These are phyloP conservation scores for Mormyrus lacerda DNA, from an alignment of 2,113 vertebrate species.

Conservation along the genomic window DNA sequence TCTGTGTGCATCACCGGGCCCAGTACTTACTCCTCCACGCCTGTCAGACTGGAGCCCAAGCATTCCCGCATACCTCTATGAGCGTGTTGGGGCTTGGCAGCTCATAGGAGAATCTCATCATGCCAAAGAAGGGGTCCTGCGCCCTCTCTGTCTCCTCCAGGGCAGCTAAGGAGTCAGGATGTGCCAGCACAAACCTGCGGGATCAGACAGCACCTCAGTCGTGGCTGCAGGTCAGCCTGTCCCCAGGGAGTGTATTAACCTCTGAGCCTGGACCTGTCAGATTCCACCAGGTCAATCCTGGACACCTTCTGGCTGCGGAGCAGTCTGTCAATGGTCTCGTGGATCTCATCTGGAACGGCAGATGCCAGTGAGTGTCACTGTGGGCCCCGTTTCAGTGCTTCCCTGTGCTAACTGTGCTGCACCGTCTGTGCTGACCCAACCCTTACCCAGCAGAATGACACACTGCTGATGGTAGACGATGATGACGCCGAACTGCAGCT, in stretches of 20 bases:
- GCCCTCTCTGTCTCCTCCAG: constrained; percentile 48
- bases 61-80: constrained; percentile 39
- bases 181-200: constrained; percentile 34
- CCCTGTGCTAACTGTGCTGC: background rate
- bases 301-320: constrained; percentile 41
- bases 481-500: constrained; percentile 76
- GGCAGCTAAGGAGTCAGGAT: constrained; percentile 40
- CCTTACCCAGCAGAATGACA: constrained; percentile 68
- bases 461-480: constrained; percentile 74
- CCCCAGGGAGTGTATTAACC: background rate
- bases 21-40: background rate
- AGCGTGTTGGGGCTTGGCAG: constrained; percentile 46
- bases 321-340: constrained; percentile 55
- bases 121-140: constrained; percentile 55
- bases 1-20: background rate
- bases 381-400: background rate
- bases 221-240: background rate
- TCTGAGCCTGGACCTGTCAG: constrained; percentile 45
- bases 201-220: background rate
- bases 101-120: constrained; percentile 34
- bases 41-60: background rate
- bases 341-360: constrained; percentile 66
- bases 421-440: background rate
- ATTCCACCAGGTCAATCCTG: constrained; percentile 60
- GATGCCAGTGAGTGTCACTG: background rate